phyloP scores from a whole-genome alignment of 2,888 invertebrate genomes.

The Sceliomorpha sp. region DNA sequence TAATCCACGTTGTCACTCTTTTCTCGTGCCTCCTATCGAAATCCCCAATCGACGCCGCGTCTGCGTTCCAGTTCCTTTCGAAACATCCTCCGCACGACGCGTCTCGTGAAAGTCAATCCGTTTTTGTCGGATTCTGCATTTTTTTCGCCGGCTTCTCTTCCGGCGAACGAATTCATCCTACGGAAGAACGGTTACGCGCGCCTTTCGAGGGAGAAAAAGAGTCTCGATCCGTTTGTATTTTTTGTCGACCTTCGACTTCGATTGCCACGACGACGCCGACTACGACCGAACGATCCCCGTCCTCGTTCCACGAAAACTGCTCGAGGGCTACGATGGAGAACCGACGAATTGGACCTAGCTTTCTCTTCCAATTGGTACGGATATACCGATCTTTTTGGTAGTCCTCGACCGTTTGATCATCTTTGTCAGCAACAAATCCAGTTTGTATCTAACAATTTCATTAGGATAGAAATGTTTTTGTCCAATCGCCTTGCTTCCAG shows the following conservation, averaged over 20 bases:
- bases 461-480: no score
- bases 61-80: conserved; percentile 1
- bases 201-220: background rate
- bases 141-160: background rate
- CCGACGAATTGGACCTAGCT: conserved; percentile 59
- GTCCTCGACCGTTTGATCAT: conserved; percentile 56
- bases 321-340: conserved; percentile 55
- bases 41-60: background rate
- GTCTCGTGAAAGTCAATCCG: no score
- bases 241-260: conserved; percentile 67
- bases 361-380: conserved; percentile 79
- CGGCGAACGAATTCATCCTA: background rate
- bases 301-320: conserved; percentile 71
- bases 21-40: background rate
- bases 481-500: no score
- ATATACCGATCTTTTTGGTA: conserved; percentile 67
- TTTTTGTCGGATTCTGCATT: background rate
- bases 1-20: background rate
- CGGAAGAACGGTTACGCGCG: conserved; percentile 2
- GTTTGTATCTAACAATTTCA: no score
- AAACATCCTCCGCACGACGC: no score
- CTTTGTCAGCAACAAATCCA: no score
- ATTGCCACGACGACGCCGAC: conserved; percentile 68
- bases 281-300: no score
- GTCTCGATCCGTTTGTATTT: conserved; percentile 1